A percentile compares a stretch with the other conserved stretches of the same genome.
Conservation (phyloP, 1,140 invertebrate species). For the Danaus melanippus region DNA sequence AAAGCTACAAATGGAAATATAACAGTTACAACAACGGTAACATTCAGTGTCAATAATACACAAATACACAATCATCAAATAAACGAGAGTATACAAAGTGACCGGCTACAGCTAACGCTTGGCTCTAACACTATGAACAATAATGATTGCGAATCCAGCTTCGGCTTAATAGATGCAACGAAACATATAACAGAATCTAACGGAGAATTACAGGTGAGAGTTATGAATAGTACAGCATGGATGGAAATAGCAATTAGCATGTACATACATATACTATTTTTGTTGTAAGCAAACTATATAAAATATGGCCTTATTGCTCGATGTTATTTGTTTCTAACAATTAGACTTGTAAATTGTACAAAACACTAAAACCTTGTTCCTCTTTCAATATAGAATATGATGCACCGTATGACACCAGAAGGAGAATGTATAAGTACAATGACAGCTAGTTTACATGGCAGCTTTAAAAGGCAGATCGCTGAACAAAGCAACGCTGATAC, state of each 20-base stretch:
- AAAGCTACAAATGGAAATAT: slow-evolving; percentile 75
- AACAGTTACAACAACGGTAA: slow-evolving; percentile 86
- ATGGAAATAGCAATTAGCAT: slow-evolving; percentile 28
- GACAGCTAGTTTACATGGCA: slow-evolving; percentile 66
- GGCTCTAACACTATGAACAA: slow-evolving; percentile 62
- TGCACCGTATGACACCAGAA: slow-evolving; percentile 70
- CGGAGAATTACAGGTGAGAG: slow-evolving; percentile 58
- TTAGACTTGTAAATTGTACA: slow-evolving; percentile 23
- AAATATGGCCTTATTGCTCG: slow-evolving; percentile 26
- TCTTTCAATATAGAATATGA: slow-evolving; percentile 67
- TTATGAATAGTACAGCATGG: slow-evolving; percentile 32
- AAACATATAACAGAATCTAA: slow-evolving; percentile 50
- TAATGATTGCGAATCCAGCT: slow-evolving; percentile 47
- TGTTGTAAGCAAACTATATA: slow-evolving; percentile 26
- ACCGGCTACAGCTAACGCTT: slow-evolving; percentile 67
- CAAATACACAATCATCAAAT: slow-evolving; percentile 67
- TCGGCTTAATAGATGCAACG: slow-evolving; percentile 41
- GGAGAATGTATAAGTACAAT: slow-evolving; percentile 69
- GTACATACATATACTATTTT: no score
- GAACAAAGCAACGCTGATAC: slow-evolving; percentile 49
- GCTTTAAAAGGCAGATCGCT: slow-evolving; percentile 63
- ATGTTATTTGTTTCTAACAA: slow-evolving; percentile 16
- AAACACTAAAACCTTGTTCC: slow-evolving; percentile 43
- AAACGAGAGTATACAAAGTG: slow-evolving; percentile 61
- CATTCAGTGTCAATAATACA: slow-evolving; percentile 81